These are phyloP conservation scores for Mycogona germanica DNA, from an alignment of 2,888 invertebrate genomes.

Conservation along the genomic window DNA sequence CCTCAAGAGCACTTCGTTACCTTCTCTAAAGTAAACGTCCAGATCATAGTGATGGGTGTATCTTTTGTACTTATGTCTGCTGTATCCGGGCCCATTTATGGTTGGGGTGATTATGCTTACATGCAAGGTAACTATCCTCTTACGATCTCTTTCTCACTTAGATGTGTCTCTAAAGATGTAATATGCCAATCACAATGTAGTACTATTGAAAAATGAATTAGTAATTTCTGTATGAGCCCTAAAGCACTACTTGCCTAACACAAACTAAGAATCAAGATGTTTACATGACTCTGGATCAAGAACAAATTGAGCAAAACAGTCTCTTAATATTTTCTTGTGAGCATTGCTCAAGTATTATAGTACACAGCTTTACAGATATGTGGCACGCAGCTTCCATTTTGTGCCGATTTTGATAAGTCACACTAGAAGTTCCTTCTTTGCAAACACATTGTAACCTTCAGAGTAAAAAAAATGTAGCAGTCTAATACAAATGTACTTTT, in stretches of 20 bases:
- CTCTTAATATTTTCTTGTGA: neutral
- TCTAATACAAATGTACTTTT: neutral
- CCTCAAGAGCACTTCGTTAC: constrained; percentile 20
- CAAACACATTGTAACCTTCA: neutral
- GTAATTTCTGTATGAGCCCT: neutral
- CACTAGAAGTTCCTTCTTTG: too few species aligned
- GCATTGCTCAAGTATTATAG: too few species aligned
- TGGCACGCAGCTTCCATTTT: too few species aligned
- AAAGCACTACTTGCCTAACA: neutral
- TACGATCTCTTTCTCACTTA: neutral
- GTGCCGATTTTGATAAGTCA: too few species aligned
- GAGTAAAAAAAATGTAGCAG: neutral
- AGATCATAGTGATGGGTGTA: constrained; percentile 17
- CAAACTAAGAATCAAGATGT: neutral
- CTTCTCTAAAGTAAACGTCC: constrained; percentile 18
- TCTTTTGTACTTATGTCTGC: constrained; percentile 18
- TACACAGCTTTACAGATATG: too few species aligned
- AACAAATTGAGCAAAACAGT: neutral
- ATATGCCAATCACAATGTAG: too few species aligned
- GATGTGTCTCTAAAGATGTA: too few species aligned
- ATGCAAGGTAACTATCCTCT: constrained; percentile 3
- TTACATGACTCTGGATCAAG: neutral
- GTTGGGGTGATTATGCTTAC: constrained; percentile 19
- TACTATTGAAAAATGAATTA: too few species aligned
- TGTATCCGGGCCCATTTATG: constrained; percentile 20